phyloP scores from a whole-genome alignment of 2,113 vertebrate species.

The Microcebus murinus region DNA sequence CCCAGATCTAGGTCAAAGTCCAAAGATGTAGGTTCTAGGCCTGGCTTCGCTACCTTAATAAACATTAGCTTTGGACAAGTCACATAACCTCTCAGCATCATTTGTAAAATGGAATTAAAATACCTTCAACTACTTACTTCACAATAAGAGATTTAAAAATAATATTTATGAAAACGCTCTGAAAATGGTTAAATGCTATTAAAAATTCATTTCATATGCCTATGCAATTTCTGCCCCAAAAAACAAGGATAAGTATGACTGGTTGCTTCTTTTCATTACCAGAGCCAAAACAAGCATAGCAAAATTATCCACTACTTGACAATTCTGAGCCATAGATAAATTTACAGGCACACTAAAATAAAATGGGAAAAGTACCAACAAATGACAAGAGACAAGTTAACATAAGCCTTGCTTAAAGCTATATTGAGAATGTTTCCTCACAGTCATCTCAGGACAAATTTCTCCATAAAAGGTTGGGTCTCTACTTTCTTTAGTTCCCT shows the following conservation, averaged over 20 bases:
- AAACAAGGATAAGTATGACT: slow-evolving; percentile 5
- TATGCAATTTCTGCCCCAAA: slow-evolving; percentile 36
- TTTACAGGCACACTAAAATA: slow-evolving; percentile 72
- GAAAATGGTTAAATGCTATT: slow-evolving; percentile 28
- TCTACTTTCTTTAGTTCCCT: slow-evolving; percentile 8
- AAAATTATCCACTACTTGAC: slow-evolving; percentile 65
- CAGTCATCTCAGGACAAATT: slow-evolving; percentile 67
- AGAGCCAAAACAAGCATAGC: slow-evolving; percentile 64
- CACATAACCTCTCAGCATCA: background rate
- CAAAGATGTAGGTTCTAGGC: background rate
- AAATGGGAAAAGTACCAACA: slow-evolving; percentile 72
- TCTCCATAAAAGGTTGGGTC: background rate
- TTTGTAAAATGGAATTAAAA: slow-evolving; percentile 52
- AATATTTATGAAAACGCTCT: background rate
- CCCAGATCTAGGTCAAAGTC: background rate
- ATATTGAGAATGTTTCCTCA: slow-evolving; percentile 60
- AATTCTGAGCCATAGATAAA: slow-evolving; percentile 67
- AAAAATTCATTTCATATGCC: background rate
- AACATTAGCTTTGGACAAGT: background rate
- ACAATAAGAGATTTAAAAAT: background rate
- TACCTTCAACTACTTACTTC: slow-evolving; percentile 28
- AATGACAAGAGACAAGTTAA: slow-evolving; percentile 65
- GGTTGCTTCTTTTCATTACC: slow-evolving; percentile 63
- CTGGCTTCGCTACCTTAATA: background rate
- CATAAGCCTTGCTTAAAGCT: slow-evolving; percentile 49